Percentiles rank a stretch among this genome's conserved stretches.
Conservation (phyloP, 2,797 vertebrate genomes). For the Synaphobranchus kaupii region DNA sequence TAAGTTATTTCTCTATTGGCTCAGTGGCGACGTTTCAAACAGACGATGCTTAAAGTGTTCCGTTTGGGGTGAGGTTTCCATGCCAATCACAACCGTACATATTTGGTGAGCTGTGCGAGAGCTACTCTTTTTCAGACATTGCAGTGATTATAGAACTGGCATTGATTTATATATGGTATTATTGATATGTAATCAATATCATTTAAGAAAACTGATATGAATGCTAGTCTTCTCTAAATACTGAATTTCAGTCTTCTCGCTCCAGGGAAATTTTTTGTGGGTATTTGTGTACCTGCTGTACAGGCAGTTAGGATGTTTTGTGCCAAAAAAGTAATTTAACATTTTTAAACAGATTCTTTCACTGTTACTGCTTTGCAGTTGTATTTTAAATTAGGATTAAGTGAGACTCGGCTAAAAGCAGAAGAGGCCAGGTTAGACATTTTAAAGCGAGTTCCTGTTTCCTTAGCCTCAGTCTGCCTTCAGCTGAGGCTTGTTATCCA, state of each 20-base stretch:
- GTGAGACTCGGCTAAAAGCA: neutral
- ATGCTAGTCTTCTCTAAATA: neutral
- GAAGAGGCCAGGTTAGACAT: neutral
- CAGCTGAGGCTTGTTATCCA: neutral
- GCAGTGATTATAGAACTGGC: neutral
- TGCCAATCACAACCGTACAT: neutral
- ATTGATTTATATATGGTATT: neutral
- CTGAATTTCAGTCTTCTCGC: neutral
- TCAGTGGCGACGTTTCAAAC: constrained; percentile 43
- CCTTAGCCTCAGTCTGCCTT: constrained; percentile 25
- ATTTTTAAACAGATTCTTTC: neutral
- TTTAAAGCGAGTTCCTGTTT: constrained; percentile 13
- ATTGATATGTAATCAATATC: constrained; percentile 45
- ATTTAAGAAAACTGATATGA: constrained; percentile 50
- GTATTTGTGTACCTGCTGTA: neutral
- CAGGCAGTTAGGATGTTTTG: neutral
- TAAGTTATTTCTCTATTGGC: constrained; percentile 36
- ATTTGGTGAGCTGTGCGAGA: neutral
- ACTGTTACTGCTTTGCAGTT: neutral
- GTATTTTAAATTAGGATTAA: neutral
- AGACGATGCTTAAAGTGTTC: constrained; percentile 42
- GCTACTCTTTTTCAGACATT: neutral
- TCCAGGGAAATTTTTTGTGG: neutral
- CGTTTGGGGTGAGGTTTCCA: neutral
- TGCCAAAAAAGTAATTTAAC: neutral